A percentile compares a stretch with the other conserved stretches of the same genome.
phyloP scores from a whole-genome alignment of 2,888 invertebrate species.

The Brachyopa scutellaris region DNA sequence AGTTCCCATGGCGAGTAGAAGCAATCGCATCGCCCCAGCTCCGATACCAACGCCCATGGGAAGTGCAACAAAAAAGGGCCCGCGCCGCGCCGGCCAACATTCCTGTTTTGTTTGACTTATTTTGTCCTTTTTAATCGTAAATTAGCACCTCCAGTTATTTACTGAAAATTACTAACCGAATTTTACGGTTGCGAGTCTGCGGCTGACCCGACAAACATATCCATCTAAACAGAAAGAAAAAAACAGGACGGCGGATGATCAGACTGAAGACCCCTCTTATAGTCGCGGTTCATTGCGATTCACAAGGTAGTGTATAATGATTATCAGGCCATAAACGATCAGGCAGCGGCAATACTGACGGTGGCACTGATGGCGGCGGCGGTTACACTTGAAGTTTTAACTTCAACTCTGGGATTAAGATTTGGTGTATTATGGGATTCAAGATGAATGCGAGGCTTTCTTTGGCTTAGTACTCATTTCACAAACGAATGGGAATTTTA shows the following conservation, averaged over 20 bases:
- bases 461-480: conserved; percentile 22
- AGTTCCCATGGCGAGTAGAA: conserved; percentile 57
- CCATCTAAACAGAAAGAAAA: not conserved
- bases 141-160: conserved; percentile 71
- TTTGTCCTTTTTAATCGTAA: conserved; percentile 73
- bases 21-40: not conserved
- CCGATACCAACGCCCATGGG: not conserved
- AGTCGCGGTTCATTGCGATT: conserved; percentile 63
- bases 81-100: not conserved
- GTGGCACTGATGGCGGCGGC: conserved; percentile 13
- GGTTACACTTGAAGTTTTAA: conserved; percentile 57
- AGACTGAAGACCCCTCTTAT: conserved; percentile 13
- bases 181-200: conserved; percentile 70
- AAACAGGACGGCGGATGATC: not conserved
- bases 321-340: conserved; percentile 68
- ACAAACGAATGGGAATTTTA: conserved; percentile 39
- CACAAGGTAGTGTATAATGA: conserved; percentile 70
- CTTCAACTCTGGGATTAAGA: conserved; percentile 3
- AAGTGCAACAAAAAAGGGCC: conserved; percentile 22
- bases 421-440: conserved; percentile 1
- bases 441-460: conserved; percentile 40
- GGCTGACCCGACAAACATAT: conserved; percentile 69
- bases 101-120: conserved; percentile 67
- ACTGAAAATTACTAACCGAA: conserved; percentile 72
- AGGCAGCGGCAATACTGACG: not conserved